Evolutionary conservation across 2,888 invertebrate genomes (phyloP), one percentile per base, ranked within the genome.

Genomic region (Leptarthrus brevirostris): DNA sequence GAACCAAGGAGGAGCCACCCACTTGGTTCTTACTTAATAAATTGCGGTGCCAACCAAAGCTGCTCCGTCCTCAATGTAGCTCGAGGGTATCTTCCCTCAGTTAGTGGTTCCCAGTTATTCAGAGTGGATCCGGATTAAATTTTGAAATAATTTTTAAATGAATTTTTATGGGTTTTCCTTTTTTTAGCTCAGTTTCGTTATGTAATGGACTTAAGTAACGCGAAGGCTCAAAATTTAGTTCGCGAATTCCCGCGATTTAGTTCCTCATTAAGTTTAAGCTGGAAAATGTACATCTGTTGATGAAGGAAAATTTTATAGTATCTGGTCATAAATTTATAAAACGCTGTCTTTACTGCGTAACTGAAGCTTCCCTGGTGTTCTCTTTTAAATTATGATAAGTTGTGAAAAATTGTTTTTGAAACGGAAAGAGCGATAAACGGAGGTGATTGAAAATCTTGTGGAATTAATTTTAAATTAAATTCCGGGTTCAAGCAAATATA

Each of bases 131-230:
- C 56, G 10, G 56, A 56, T 56, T 56, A 26, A 56, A 30, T 30
- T 14, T 12, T 24, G 8, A 56, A 56, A 26, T 26, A 56, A 26
- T 56, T 56, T 22, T 56, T 24, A 30, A 56, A 56, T 56, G 24
- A 56, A 56, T 56, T 30, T 56, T 56, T 56, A 24, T 8, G 30
- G 8, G 24, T 30, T 56, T 56, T 30, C 16, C 56, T 30, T 30
- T 56, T 30, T 16, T 26, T 3, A 16, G 16, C 56, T 26, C 30
- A 56, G 30, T 26, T 34, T 24, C 56, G 30, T 30, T 34, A 56
- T 16, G 56, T 56, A 56, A 56, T 56, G 56, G 56, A 26, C 26
- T 56, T 26, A 56, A 56, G 56, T 3, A 34, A 16, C 26, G 30
- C 30, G 24, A 56, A 56, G n/a, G 18, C 10, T 16, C 30, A 24